A percentile compares a stretch with the other conserved stretches of the same genome.
These are phyloP conservation scores for Pachymerium ferrugineum DNA, from an alignment of 2,888 invertebrate genomes.

Conservation along the genomic window DNA sequence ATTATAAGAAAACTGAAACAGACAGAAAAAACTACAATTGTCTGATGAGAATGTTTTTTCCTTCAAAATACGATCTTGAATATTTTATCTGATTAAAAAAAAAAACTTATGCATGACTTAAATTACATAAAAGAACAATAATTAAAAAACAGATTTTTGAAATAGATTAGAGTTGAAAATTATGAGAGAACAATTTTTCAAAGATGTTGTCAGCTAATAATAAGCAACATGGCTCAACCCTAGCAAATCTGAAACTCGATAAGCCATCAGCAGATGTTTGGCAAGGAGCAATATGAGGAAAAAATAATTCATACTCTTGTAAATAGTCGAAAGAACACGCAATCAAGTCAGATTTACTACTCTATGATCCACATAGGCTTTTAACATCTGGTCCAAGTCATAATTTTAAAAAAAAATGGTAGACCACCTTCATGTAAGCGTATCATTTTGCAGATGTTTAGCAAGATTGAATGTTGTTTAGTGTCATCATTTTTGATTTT, in stretches of 20 bases:
- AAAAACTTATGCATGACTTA: not conserved
- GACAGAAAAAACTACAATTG: too few species aligned
- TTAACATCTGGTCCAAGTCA: not conserved
- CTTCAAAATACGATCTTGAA: too few species aligned
- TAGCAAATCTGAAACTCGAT: not conserved
- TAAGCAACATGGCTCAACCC: not conserved
- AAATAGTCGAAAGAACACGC: not conserved
- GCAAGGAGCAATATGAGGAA: not conserved
- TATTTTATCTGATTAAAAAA: not conserved
- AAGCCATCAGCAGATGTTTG: conserved; percentile 7
- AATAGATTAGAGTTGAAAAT: not conserved
- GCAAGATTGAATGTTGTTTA: not conserved
- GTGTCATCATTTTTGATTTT: not conserved
- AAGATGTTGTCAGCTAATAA: conserved; percentile 7
- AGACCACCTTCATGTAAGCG: not conserved
- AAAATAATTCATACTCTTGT: not conserved
- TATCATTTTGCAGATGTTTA: not conserved
- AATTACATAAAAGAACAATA: not conserved
- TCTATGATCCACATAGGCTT: not conserved
- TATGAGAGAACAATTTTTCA: conserved; percentile 10
- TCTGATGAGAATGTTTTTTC: too few species aligned
- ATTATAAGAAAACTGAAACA: too few species aligned
- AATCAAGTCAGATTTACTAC: conserved; percentile 6
- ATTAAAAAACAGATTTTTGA: not conserved
- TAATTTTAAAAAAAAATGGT: not conserved